Base-by-base conservation (phyloP, 2,113 vertebrate species). In the Madoqua kirkii region DNA sequence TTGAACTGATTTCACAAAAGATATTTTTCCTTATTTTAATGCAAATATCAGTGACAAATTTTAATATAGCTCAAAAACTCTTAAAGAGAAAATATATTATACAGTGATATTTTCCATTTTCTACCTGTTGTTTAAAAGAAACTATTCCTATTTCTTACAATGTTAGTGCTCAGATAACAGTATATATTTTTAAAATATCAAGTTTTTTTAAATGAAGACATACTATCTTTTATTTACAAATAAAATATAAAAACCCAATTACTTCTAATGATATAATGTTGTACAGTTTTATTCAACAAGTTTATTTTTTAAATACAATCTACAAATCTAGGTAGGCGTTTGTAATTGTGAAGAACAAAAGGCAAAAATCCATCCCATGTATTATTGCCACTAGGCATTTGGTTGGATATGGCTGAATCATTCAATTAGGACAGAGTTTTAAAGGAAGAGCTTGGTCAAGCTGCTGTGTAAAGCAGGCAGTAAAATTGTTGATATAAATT, bases 21-120 rank as follows among this genome's bases (percentile, higher is more conserved):
- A 64, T 62, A 48, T 83, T 95, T 87, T 85, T 45, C 15, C 25
- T 93, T 93, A 55, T 64, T 93, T 91, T 91, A 91, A 91, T 83
- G 25, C 31, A 91, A 93, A 50, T 15, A 86, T 81, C 10, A 60
- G 48, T 81, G 40, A 50, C 33, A 82, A 81, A 29, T 83, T 87
- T 57, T 90, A 82, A 59, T 57, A 79, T 31, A 89, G 48, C 40
- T 83, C 23, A 62, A 82, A 87, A 86, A 71, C 29, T 91, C 45
- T 87, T 12, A 25, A 60, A 55, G 17, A n/a, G 19, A 79, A 67
- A 52, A 85, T 85, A 55, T 31, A 43, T 33, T 57, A 2, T 29
- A 52, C 16, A 79, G 21, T 52, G 55, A 45, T 21, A 79, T 25
- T 62, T 40, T 91, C 23, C 7, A 86, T 11, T 93, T 64, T 93